Base-by-base conservation (phyloP, 2,888 invertebrate species). In the Leucania comma region DNA sequence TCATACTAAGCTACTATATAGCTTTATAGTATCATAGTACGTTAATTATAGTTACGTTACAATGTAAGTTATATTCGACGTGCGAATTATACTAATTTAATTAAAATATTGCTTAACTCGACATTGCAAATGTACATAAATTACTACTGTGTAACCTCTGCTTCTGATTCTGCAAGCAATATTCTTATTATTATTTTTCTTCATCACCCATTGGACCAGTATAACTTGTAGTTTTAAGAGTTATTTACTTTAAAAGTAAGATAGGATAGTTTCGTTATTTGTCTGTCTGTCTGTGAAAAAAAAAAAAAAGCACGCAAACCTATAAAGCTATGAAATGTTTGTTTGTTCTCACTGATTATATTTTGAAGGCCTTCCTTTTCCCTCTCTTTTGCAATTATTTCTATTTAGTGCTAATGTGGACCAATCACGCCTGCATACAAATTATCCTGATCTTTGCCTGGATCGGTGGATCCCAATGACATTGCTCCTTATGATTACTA, bases 51-150 rank as follows among this genome's bases (percentile, higher is more conserved):
- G 42, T 48, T 48, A 20, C 12, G 20, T 35, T 75, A 61, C 60
- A 50, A 14, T 73, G 59, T 63, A 64, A 20, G 20, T 26, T 71
- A 26, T 14, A 38, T 57, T 61, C 38, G 26, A 64, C 51, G 50
- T 3, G 20, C 24, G 20, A 50, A 9, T 10, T 35, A 48, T 58
- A 74, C 68, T 58, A 68, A 68, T 57, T 29, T 56, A 76, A 62
- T 59, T 68, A 59, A 74, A 68, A 54, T 59, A 69, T 76, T 54
- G 6, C 38, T 1, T 5, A 29, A 60, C 8, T 42, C 0, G 10
- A 51, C 12, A 57, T 24, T 74, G 24, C 14, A 56, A 54, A 58
- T 50, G n/a, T 51, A 59, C 14, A 60, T 67, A 56, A 58, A 58
- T 61, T 10, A 38, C 26, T 63, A 50, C 48, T 74, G 35, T 72